These are phyloP conservation scores for Drosophila pegasa DNA, from an alignment of 2,888 invertebrate genomes.

Conservation along the genomic window DNA sequence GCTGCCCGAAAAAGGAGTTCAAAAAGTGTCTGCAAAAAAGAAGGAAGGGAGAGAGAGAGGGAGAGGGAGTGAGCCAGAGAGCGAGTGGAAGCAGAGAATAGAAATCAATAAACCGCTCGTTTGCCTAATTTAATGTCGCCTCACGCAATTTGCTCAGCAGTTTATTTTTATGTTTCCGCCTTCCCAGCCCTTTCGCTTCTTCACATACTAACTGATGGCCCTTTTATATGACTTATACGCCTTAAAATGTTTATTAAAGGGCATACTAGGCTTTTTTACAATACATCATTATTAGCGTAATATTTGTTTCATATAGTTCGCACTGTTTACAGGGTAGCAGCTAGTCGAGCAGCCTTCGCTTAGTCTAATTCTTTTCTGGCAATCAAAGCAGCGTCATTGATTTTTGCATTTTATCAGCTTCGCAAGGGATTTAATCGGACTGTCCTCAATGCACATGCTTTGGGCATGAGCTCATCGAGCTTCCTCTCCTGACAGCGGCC, in stretches of 20 bases:
- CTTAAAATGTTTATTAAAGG: neutral
- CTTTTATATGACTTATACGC: neutral
- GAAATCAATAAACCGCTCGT: constrained; percentile 70
- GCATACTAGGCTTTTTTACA: neutral
- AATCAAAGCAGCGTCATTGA: constrained; percentile 69
- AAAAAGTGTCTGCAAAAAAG: constrained; percentile 17
- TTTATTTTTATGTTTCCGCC: constrained; percentile 34
- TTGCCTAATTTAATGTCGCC: constrained; percentile 56
- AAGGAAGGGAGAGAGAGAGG: neutral
- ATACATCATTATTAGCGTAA: neutral
- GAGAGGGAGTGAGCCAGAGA: constrained; percentile 1
- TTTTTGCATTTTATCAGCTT: constrained; percentile 81
- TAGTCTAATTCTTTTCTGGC: constrained; percentile 12
- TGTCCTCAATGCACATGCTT: constrained; percentile 56
- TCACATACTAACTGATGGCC: constrained; percentile 7
- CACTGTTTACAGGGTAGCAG: neutral
- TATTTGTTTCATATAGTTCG: neutral
- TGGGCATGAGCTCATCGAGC: constrained; percentile 54
- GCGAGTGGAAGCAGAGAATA: constrained; percentile 28
- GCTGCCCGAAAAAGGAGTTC: constrained; percentile 40
- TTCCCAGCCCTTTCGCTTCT: constrained; percentile 7
- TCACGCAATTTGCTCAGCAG: constrained; percentile 60
- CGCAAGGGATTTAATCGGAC: constrained; percentile 45
- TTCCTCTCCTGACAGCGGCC: constrained; percentile 11
- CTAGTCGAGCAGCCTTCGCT: neutral